phyloP scores from a whole-genome alignment of 2,888 invertebrate genomes.

The Danaus chrysippus region DNA sequence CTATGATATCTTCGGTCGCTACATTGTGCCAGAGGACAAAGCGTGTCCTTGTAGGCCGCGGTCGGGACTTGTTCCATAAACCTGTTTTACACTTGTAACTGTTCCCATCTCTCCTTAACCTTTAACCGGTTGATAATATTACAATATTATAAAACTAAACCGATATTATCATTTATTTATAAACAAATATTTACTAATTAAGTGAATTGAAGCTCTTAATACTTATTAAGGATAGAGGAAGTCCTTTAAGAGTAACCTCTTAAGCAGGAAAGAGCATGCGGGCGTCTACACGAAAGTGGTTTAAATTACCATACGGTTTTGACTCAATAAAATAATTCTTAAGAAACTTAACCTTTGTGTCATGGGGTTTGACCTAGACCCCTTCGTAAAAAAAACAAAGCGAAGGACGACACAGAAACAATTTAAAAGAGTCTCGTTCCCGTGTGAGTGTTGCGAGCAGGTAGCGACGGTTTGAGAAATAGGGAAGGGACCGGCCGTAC shows the following conservation, averaged over 20 bases:
- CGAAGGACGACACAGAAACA: constrained; percentile 21
- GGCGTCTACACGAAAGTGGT: background rate
- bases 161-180: background rate
- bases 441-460: constrained; percentile 67
- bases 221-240: background rate
- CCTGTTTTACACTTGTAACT: constrained; percentile 65
- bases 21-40: constrained; percentile 45
- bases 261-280: constrained; percentile 4
- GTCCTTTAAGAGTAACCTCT: background rate
- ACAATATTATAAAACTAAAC: background rate
- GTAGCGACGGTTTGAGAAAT: constrained; percentile 54
- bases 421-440: constrained; percentile 48
- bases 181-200: background rate
- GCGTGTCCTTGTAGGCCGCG: constrained; percentile 23
- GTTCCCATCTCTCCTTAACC: constrained; percentile 47
- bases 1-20: background rate
- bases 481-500: constrained; percentile 53
- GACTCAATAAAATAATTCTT: background rate
- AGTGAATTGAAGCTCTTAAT: background rate
- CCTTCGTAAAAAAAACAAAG: constrained; percentile 28
- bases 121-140: constrained; percentile 33
- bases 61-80: constrained; percentile 43
- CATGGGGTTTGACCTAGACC: constrained; percentile 34
- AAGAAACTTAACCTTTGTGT: constrained; percentile 14
- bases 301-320: constrained; percentile 1